Evolutionary conservation across 2,113 vertebrate genomes (phyloP).

Genomic region (Panthera leo): DNA sequence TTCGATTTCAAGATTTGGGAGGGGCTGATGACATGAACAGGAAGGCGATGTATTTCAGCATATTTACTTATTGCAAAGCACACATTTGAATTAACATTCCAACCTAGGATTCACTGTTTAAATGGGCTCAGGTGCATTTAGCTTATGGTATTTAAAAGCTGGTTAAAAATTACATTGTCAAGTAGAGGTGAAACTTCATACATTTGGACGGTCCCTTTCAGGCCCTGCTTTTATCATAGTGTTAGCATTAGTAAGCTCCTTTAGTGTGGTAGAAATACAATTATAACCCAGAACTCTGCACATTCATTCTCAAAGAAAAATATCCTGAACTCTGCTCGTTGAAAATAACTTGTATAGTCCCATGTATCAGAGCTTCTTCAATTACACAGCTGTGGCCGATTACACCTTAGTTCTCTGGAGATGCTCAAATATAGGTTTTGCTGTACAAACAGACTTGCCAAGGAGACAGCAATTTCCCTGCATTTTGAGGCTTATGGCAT

Average conservation of each 20-base stretch:
- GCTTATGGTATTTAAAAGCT: background rate
- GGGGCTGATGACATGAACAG: background rate
- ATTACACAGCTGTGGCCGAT: constrained; percentile 35
- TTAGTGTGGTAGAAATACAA: constrained; percentile 19
- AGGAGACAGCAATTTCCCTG: background rate
- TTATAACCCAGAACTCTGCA: background rate
- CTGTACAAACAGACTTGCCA: background rate
- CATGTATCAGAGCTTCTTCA: background rate
- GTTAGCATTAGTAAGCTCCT: background rate
- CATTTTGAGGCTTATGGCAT: background rate
- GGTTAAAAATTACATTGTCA: background rate
- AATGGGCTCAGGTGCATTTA: background rate
- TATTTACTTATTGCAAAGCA: constrained; percentile 8
- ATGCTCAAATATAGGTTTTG: constrained; percentile 43
- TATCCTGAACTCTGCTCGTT: background rate
- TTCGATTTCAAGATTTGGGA: background rate
- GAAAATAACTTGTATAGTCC: constrained; percentile 37
- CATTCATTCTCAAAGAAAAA: constrained; percentile 46
- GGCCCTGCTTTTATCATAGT: background rate
- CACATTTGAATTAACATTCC: background rate
- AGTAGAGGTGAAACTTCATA: background rate
- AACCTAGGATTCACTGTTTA: background rate
- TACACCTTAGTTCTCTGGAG: constrained; percentile 43
- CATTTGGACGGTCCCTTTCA: background rate
- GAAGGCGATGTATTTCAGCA: background rate